These are phyloP conservation scores for Dendrophyllia cribrosa DNA, from an alignment of 64 coral and sea anemone species.

Conservation along the genomic window DNA sequence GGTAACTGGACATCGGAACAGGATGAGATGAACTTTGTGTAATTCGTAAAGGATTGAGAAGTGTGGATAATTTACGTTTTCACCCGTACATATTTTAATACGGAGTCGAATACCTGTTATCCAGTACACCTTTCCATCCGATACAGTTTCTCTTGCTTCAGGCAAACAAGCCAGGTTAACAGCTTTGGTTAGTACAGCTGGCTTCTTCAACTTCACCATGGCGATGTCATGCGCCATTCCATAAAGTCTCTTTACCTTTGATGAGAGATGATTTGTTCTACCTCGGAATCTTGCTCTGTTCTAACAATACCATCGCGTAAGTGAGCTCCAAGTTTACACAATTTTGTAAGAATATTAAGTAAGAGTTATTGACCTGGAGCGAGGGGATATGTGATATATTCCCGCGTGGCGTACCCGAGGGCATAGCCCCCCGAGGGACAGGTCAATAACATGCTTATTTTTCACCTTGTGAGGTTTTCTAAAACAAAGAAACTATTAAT, in stretches of 20 bases:
- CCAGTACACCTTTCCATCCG: constrained; percentile 37
- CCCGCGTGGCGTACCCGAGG: too few relatives aligned
- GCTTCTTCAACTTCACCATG: constrained; percentile 14
- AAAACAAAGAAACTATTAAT: too few relatives aligned
- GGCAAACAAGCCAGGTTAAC: constrained; percentile 49
- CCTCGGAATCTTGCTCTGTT: constrained; percentile 35
- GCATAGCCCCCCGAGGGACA: too few relatives aligned
- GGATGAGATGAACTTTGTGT: too few relatives aligned
- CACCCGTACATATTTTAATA: too few relatives aligned
- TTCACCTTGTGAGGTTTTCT: too few relatives aligned
- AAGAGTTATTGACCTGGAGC: too few relatives aligned
- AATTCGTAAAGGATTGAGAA: background rate
- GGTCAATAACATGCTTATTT: too few relatives aligned
- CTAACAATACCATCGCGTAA: background rate
- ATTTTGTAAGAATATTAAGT: too few relatives aligned
- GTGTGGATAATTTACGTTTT: background rate
- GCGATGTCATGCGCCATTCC: constrained; percentile 49
- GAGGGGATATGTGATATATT: too few relatives aligned
- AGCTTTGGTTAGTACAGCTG: constrained; percentile 34
- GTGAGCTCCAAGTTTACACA: constrained; percentile 54
- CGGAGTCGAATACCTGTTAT: constrained; percentile 21
- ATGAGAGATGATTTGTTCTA: constrained; percentile 43
- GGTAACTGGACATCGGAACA: too few relatives aligned
- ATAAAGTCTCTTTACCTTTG: constrained; percentile 10
- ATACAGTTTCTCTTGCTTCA: background rate